These are phyloP conservation scores for Phalacrocorax carbo DNA, from an alignment of 2,113 vertebrate species.

Conservation along the genomic window DNA sequence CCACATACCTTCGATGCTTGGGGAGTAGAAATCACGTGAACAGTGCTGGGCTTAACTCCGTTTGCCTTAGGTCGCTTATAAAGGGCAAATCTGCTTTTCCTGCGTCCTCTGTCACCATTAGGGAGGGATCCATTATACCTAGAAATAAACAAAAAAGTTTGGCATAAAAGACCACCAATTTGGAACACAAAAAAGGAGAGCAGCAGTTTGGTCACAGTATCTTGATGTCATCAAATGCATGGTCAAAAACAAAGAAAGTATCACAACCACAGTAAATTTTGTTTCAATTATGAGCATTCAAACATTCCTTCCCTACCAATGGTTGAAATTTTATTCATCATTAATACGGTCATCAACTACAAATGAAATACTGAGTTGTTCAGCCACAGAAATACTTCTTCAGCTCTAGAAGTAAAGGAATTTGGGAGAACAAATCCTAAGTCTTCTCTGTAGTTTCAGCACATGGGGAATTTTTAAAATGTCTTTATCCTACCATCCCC, in stretches of 20 bases:
- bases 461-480: rapidly evolving
- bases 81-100: constrained; percentile 97
- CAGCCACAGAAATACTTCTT: neutral
- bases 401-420: neutral
- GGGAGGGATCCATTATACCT: constrained; percentile 98
- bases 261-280: neutral
- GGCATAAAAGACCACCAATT: neutral
- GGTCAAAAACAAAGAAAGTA: neutral
- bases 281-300: neutral
- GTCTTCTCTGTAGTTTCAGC: neutral
- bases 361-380: neutral
- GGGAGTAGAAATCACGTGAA: constrained; percentile 92
- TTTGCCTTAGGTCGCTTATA: constrained; percentile 90
- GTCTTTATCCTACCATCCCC: neutral
- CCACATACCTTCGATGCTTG: constrained; percentile 90
- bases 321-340: neutral
- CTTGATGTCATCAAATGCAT: neutral
- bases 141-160: neutral
- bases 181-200: neutral
- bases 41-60: constrained; percentile 92
- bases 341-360: neutral
- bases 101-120: constrained; percentile 90
- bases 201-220: neutral
- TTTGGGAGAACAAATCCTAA: neutral
- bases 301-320: neutral